These are phyloP conservation scores for Sphaerophoria taeniata DNA, from an alignment of 2,888 invertebrate genomes.

Conservation along the genomic window DNA sequence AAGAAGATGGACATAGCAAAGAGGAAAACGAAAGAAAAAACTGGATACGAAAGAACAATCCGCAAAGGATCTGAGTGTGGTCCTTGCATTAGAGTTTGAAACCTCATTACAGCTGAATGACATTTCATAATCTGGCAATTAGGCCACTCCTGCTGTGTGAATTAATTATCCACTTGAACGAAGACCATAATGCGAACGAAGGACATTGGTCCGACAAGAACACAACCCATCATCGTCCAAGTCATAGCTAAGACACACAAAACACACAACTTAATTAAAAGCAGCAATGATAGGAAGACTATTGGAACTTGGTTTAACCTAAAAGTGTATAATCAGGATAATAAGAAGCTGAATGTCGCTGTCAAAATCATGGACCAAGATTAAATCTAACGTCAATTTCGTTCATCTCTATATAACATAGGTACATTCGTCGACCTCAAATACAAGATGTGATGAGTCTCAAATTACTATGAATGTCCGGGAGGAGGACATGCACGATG, in stretches of 20 bases:
- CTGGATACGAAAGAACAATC: conserved; percentile 13
- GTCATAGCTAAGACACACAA: conserved; percentile 16
- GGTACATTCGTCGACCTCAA: neutral
- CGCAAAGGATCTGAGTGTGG: conserved; percentile 46
- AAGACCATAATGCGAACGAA: conserved; percentile 27
- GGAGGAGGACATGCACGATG: too few species aligned
- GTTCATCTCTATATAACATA: neutral
- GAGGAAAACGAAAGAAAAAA: neutral
- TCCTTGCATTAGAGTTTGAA: conserved; percentile 40
- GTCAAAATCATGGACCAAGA: conserved; percentile 72
- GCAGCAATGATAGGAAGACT: neutral
- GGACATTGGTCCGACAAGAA: conserved; percentile 55
- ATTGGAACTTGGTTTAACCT: neutral
- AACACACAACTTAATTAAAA: conserved; percentile 56
- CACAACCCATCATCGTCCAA: conserved; percentile 22
- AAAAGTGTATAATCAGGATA: conserved; percentile 58
- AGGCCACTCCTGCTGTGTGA: conserved; percentile 71
- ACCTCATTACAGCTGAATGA: conserved; percentile 68
- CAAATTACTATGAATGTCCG: conserved; percentile 56
- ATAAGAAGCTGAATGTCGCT: conserved; percentile 67
- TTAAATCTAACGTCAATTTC: conserved; percentile 53
- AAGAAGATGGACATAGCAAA: neutral
- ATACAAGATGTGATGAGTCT: conserved; percentile 33
- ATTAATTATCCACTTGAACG: conserved; percentile 72
- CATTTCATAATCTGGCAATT: conserved; percentile 73